phyloP scores from a whole-genome alignment of 2,113 vertebrate genomes.

The Neotragus pygmaeus region DNA sequence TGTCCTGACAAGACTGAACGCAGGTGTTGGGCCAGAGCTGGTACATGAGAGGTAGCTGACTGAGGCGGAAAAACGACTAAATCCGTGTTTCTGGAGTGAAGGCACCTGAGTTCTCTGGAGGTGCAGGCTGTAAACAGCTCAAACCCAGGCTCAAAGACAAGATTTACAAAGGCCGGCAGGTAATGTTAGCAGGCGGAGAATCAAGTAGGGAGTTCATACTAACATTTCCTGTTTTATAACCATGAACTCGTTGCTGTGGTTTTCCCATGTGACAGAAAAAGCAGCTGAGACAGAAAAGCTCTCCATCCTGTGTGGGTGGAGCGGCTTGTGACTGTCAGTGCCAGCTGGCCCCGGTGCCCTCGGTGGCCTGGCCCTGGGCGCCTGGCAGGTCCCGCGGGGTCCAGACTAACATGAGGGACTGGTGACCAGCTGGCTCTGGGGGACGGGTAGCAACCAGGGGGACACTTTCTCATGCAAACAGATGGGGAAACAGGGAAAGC shows the following conservation, averaged over 20 bases:
- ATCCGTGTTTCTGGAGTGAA: not conserved
- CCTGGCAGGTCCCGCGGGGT: accelerated
- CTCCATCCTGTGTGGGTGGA: accelerated
- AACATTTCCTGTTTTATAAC: not conserved
- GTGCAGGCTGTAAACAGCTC: not conserved
- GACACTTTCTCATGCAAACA: accelerated
- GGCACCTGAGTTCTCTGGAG: not conserved
- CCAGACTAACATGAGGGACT: not conserved
- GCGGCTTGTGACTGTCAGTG: not conserved
- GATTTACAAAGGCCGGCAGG: not conserved
- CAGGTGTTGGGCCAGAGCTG: not conserved
- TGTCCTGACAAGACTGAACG: not conserved
- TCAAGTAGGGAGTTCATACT: not conserved
- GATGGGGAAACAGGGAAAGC: accelerated
- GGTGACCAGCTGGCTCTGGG: not conserved
- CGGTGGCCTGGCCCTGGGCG: too few relatives aligned
- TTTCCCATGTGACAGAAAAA: not conserved
- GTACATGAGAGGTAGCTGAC: accelerated
- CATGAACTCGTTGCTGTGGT: not conserved
- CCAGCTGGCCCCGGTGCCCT: too few relatives aligned
- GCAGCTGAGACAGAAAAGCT: not conserved
- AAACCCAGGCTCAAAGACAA: accelerated
- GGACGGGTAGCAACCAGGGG: accelerated
- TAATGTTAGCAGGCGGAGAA: accelerated
- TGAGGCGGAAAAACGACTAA: not conserved